phyloP scores from a whole-genome alignment of 2,888 invertebrate genomes.

The Altica lythri region DNA sequence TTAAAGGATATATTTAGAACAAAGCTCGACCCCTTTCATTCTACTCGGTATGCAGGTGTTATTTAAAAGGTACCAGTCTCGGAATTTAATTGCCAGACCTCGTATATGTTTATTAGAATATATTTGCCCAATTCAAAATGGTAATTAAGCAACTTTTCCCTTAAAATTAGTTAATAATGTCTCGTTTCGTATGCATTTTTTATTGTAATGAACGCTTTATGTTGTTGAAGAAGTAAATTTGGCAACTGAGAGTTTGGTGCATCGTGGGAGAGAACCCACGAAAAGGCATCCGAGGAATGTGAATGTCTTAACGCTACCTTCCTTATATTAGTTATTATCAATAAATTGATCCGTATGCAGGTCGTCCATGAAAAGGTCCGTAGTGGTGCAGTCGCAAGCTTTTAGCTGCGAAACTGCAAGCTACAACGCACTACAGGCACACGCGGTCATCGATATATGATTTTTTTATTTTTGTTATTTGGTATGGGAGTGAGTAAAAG shows the following conservation, averaged over 20 bases:
- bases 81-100: too few species aligned
- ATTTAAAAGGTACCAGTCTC: too few species aligned
- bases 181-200: too few species aligned
- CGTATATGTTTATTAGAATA: too few species aligned
- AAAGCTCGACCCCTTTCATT: too few species aligned
- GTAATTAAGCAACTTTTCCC: too few species aligned
- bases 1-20: too few species aligned
- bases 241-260: conserved; percentile 45
- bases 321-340: conserved; percentile 52
- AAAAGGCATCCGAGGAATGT: conserved; percentile 54
- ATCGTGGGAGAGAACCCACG: conserved; percentile 57
- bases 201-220: too few species aligned
- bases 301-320: conserved; percentile 56
- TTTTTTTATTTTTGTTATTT: too few species aligned
- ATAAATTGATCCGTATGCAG: conserved; percentile 35
- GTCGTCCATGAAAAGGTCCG: conserved; percentile 20
- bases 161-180: too few species aligned
- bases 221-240: conserved; percentile 12
- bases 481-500: background rate
- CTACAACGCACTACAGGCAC: background rate
- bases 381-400: background rate
- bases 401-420: background rate
- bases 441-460: background rate
- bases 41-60: too few species aligned
- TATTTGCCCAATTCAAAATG: too few species aligned